Evolutionary conservation across 1,140 invertebrate genomes (phyloP).

Genomic region (Monomorium pharaonis): DNA sequence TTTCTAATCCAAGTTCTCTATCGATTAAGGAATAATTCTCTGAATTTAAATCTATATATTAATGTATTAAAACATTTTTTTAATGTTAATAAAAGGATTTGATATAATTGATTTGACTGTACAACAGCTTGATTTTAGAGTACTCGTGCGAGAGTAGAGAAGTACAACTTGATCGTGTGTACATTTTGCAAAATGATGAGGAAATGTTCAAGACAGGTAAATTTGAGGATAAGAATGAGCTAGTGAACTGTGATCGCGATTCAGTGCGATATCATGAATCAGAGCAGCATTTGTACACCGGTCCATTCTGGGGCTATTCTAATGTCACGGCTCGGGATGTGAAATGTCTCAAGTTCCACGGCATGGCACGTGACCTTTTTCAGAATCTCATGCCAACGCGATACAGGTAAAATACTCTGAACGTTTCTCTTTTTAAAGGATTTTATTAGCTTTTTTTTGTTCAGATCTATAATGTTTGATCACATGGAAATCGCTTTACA

Average conservation of each 20-base stretch:
- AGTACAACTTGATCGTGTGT: slow-evolving; percentile 90
- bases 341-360: slow-evolving; percentile 94
- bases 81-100: background rate
- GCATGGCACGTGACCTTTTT: slow-evolving; percentile 88
- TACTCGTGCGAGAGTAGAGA: slow-evolving; percentile 79
- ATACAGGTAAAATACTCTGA: slow-evolving; percentile 75
- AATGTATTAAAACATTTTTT: background rate
- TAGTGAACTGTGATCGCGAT: slow-evolving; percentile 85
- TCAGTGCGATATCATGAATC: slow-evolving; percentile 84
- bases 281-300: slow-evolving; percentile 77
- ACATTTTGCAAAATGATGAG: slow-evolving; percentile 94
- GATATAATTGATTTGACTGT: slow-evolving; percentile 13
- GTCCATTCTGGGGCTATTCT: slow-evolving; percentile 88
- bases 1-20: background rate
- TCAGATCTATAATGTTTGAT: slow-evolving; percentile 91
- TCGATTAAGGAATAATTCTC: background rate
- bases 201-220: slow-evolving; percentile 93
- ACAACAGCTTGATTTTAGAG: slow-evolving; percentile 71
- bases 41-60: background rate
- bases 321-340: slow-evolving; percentile 89
- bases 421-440: background rate
- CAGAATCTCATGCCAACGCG: slow-evolving; percentile 80
- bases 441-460: slow-evolving; percentile 72
- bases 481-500: slow-evolving; percentile 96
- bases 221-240: slow-evolving; percentile 93